phyloP scores from a whole-genome alignment of 1,140 invertebrate species.

The Aphaenogaster ashmeadi region DNA sequence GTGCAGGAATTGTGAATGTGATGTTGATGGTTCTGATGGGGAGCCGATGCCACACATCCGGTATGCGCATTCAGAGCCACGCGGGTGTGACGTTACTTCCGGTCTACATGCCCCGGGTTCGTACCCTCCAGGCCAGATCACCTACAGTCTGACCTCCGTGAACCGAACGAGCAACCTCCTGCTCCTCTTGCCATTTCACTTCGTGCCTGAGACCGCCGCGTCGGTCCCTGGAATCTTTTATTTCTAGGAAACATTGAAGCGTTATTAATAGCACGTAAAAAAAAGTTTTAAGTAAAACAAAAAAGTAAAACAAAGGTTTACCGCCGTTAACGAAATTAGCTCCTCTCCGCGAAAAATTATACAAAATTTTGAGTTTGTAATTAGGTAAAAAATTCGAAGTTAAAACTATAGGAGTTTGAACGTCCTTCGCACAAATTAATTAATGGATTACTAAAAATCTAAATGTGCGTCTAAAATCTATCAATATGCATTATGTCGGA shows the following conservation, averaged over 20 bases:
- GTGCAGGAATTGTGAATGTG: slow-evolving; percentile 84
- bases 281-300: not conserved
- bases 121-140: slow-evolving; percentile 81
- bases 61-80: slow-evolving; percentile 88
- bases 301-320: not conserved
- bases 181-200: slow-evolving; percentile 60
- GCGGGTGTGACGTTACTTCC: slow-evolving; percentile 88
- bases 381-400: not conserved
- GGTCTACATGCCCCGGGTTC: slow-evolving; percentile 85
- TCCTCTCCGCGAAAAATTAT: not conserved
- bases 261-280: not conserved
- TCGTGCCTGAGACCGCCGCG: slow-evolving; percentile 34
- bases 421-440: not conserved
- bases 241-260: slow-evolving; percentile 1
- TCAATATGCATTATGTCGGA: slow-evolving; percentile 1
- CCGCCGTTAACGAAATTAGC: not conserved
- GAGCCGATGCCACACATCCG: slow-evolving; percentile 87
- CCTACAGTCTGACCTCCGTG: slow-evolving; percentile 78
- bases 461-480: not conserved
- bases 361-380: not conserved
- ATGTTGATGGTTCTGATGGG: slow-evolving; percentile 86
- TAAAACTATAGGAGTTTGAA: not conserved
- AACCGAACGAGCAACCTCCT: slow-evolving; percentile 74
- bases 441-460: slow-evolving; percentile 13
- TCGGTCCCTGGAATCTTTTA: slow-evolving; percentile 4